These are phyloP conservation scores for Vireo altiloquus DNA, from an alignment of 2,113 vertebrate genomes.

Conservation along the genomic window DNA sequence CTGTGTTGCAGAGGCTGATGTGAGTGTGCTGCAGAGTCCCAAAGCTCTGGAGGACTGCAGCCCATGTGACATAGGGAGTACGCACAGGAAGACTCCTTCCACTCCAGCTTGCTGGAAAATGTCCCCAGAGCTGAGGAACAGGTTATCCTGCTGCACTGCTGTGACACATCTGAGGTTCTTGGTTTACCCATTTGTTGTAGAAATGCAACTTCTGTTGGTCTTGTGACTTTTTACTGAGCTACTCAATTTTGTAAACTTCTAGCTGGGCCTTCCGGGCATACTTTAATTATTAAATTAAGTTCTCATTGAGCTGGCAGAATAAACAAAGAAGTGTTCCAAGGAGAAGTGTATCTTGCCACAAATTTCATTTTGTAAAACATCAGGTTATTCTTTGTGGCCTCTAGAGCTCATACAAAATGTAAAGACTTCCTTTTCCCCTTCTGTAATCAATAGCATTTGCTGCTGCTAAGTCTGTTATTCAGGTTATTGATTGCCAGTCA, in stretches of 20 bases:
- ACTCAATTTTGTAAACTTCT: not conserved
- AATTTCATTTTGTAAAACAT: constrained; percentile 4
- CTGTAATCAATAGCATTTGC: not conserved
- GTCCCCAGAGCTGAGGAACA: not conserved
- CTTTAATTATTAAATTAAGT: not conserved
- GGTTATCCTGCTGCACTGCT: not conserved
- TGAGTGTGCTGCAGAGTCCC: not conserved
- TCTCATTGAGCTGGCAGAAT: not conserved
- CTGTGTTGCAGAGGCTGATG: not conserved
- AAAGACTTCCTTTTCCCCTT: not conserved
- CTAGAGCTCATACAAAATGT: not conserved
- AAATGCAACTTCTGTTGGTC: not conserved
- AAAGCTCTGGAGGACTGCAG: not conserved
- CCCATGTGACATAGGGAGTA: rapidly evolving
- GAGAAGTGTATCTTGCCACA: not conserved
- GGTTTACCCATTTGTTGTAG: not conserved
- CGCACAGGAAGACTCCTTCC: not conserved
- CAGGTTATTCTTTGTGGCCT: not conserved
- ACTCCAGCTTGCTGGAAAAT: not conserved
- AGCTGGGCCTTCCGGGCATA: not conserved
- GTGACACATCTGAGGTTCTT: not conserved
- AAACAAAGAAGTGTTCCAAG: not conserved
- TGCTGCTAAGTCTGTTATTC: not conserved
- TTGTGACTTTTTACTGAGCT: not conserved
- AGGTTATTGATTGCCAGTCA: not conserved